Conservation (phyloP, 2,113 vertebrate genomes). For the Puffinus mauretanicus region DNA sequence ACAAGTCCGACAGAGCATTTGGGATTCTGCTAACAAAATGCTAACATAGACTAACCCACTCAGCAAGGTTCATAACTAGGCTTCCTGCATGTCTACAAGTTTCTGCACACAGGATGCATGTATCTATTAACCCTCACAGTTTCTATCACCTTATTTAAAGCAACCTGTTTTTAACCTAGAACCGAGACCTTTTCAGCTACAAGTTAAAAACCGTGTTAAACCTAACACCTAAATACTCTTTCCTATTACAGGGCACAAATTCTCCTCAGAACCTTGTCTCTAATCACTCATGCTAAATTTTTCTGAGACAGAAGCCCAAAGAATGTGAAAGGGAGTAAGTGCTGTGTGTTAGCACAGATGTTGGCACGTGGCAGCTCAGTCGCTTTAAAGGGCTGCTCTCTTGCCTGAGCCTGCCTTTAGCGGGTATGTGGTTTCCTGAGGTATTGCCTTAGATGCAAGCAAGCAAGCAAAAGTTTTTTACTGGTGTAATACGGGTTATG, state of each 20-base stretch:
- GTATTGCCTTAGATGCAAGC: background rate
- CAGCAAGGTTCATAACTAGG: background rate
- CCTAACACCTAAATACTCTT: background rate
- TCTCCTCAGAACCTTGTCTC: background rate
- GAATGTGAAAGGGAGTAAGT: background rate
- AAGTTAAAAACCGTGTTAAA: background rate
- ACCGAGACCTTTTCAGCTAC: background rate
- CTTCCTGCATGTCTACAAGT: background rate
- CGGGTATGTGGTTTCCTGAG: background rate
- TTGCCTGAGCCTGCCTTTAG: background rate
- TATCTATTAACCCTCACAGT: background rate
- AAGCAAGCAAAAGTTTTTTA: background rate
- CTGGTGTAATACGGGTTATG: background rate
- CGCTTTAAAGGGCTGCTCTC: background rate
- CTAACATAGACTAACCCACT: background rate
- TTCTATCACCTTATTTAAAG: background rate
- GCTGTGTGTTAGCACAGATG: background rate
- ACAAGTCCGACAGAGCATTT: background rate
- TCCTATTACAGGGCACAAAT: background rate
- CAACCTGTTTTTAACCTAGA: background rate
- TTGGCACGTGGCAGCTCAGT: background rate
- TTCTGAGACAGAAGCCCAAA: background rate
- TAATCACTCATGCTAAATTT: background rate
- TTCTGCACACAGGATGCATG: rapidly evolving
- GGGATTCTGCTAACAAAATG: background rate